Conservation (phyloP, 2,113 vertebrate species). For the Sarotherodon lohbergeri region DNA sequence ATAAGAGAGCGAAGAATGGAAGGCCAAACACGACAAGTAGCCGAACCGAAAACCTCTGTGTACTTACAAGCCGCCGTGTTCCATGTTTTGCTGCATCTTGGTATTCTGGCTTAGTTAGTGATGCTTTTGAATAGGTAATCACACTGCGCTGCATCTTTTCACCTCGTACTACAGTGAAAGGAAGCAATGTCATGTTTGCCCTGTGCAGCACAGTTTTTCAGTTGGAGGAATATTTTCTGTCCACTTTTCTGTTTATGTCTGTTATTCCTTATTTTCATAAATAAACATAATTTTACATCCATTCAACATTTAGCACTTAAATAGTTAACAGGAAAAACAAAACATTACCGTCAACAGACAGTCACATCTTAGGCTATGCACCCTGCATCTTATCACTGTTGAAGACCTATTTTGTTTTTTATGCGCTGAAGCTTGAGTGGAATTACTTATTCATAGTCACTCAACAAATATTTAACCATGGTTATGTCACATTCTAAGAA, state of each 20-base stretch:
- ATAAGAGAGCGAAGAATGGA: not conserved
- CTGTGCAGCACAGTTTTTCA: not conserved
- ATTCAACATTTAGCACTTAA: not conserved
- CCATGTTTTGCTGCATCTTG: not conserved
- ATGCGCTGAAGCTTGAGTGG: not conserved
- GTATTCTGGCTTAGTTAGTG: not conserved
- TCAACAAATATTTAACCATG: not conserved
- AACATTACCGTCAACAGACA: not conserved
- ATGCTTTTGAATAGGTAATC: constrained; percentile 35
- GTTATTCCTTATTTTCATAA: not conserved
- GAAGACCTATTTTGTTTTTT: constrained; percentile 4
- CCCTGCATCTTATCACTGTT: not conserved
- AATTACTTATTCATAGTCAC: constrained; percentile 32
- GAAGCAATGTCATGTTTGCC: not conserved
- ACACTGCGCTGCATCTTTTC: not conserved
- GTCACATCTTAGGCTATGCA: not conserved
- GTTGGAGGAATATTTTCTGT: constrained; percentile 18
- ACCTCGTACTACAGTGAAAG: not conserved
- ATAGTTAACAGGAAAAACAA: not conserved
- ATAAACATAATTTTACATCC: fast-evolving
- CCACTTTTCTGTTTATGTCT: not conserved
- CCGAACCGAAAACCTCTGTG: not conserved
- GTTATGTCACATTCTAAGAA: not conserved
- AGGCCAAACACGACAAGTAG: not conserved
- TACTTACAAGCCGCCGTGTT: not conserved